Evolutionary conservation across 2,113 vertebrate genomes (phyloP).

Genomic region (Megaceryle torquata): DNA sequence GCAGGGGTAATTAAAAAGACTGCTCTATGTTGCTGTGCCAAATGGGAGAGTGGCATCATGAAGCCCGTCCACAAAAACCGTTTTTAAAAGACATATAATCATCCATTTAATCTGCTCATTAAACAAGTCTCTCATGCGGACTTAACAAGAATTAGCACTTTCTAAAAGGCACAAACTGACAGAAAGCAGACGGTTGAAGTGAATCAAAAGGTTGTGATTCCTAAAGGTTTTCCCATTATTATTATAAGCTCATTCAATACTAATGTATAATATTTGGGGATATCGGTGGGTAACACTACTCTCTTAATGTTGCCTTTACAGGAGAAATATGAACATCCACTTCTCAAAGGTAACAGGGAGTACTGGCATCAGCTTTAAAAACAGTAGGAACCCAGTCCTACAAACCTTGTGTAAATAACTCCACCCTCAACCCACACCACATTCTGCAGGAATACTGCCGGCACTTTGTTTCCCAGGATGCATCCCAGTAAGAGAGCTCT

Average conservation of each 20-base stretch:
- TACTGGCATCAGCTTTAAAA: not conserved
- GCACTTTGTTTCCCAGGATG: not conserved
- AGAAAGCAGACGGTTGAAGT: slow-evolving; percentile 69
- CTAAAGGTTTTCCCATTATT: slow-evolving; percentile 36
- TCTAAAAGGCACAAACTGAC: slow-evolving; percentile 74
- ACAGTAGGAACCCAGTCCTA: not conserved
- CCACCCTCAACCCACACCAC: not conserved
- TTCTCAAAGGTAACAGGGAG: not conserved
- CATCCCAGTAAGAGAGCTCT: not conserved
- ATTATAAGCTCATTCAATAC: slow-evolving; percentile 56
- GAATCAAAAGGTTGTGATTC: slow-evolving; percentile 64
- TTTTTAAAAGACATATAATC: slow-evolving; percentile 73
- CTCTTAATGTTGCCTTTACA: not conserved
- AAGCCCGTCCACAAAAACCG: slow-evolving; percentile 51
- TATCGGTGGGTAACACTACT: not conserved
- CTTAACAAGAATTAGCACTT: slow-evolving; percentile 82
- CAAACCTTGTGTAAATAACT: not conserved
- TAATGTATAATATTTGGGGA: slow-evolving; percentile 57
- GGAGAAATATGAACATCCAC: not conserved
- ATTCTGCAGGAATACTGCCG: not conserved
- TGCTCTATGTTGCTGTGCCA: slow-evolving; percentile 74
- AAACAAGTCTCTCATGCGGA: slow-evolving; percentile 82
- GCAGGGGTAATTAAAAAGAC: slow-evolving; percentile 79
- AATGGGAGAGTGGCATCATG: slow-evolving; percentile 67
- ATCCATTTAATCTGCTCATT: slow-evolving; percentile 81